Percentiles rank a stretch among this genome's conserved stretches.
Evolutionary conservation across 2,113 vertebrate genomes (phyloP).

Genomic region (Egretta garzetta): DNA sequence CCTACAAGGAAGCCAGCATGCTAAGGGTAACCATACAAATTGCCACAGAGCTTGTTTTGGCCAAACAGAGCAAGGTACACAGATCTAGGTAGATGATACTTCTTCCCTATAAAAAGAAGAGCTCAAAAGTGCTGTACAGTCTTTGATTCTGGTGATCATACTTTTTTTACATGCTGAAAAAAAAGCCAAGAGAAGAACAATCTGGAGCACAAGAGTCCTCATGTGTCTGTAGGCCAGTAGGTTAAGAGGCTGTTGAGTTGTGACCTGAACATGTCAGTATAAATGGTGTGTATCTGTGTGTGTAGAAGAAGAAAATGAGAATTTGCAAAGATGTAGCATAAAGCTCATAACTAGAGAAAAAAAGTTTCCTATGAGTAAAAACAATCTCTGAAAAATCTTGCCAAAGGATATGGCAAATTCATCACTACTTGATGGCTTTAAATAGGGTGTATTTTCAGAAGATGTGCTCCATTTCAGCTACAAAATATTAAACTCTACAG

Average conservation of each 20-base stretch:
- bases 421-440: neutral
- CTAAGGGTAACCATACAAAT: neutral
- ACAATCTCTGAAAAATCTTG: neutral
- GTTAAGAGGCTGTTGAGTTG: neutral
- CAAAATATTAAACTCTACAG: neutral
- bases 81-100: neutral
- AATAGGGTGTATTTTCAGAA: neutral
- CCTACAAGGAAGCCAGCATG: neutral
- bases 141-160: neutral
- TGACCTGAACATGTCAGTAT: neutral
- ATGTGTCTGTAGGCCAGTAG: neutral
- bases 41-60: neutral
- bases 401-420: neutral
- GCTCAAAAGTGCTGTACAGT: neutral
- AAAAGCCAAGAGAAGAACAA: neutral
- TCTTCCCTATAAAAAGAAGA: neutral
- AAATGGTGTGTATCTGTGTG: neutral
- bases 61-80: neutral
- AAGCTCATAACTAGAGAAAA: neutral
- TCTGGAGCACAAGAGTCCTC: accelerated
- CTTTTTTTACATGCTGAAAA: neutral
- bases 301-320: neutral
- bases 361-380: neutral
- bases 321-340: neutral
- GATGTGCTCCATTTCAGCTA: neutral